Base-by-base conservation (phyloP, 2,113 vertebrate species). In the Tinamus guttatus region DNA sequence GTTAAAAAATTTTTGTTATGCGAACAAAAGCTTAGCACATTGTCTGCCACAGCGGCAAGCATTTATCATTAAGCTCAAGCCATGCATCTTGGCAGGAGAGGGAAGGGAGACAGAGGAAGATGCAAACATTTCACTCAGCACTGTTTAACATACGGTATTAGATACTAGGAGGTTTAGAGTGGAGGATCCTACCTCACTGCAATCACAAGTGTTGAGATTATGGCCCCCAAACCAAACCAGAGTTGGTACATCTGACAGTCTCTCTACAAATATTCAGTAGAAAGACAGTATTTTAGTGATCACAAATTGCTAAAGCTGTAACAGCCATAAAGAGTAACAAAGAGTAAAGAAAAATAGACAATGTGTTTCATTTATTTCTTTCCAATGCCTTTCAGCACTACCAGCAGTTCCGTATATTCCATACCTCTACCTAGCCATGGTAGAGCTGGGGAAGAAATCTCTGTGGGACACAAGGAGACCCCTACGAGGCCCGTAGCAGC, bases 11-110 rank as follows among this genome's bases (percentile, higher is more conserved):
- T 45, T 84, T 69, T 60, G 54, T 38, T 28, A 76, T 58, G 45
- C 58, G 56, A 93, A 67, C 43, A 89, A 83, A 81, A 96, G 67
- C 76, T 77, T 60, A 84, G 63, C 64, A 45, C n/a, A 41, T 2
- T 64, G n/a, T n/a, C 77, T 87, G 59, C 22, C 32, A 18, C 41
- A 19, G 47, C 8, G 27, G 13, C 54, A 80, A 54, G 21, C 13
- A 76, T n/a, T 93, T 86, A 28, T 90, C 45, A 58, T 88, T 85
- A 80, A 90, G 85, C 81, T 15, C 40, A 77, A 88, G 43, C 30
- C 30, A 18, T 0, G 0, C 24, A 10, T 74, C 56, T 84, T 49
- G 9, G 40, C 86, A 75, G 78, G 56, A 78, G 47, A 49, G 21
- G 49, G 49, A 49, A 49, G 49, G 49, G 21, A 49, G 49, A 24